These are phyloP conservation scores for Drosophila parthenogenetica DNA, from an alignment of 2,888 invertebrate species.

Conservation along the genomic window DNA sequence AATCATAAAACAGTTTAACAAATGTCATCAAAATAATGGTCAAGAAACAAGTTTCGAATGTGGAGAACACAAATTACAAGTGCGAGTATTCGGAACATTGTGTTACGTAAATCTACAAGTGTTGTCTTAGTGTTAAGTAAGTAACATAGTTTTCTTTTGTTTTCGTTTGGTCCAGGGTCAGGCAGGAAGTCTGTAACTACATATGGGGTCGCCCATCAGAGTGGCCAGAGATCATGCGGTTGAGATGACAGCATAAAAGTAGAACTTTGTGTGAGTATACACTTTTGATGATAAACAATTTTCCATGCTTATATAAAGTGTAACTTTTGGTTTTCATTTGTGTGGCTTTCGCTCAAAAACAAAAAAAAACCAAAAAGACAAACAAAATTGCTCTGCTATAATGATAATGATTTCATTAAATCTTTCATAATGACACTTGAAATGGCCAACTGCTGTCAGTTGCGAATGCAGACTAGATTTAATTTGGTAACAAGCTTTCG, in stretches of 20 bases:
- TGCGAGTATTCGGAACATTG: constrained; percentile 11
- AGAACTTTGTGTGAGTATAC: constrained; percentile 42
- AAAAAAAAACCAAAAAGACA: not conserved
- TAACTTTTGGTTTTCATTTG: not conserved
- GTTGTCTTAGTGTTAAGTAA: constrained; percentile 20
- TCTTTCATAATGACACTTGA: constrained; percentile 71
- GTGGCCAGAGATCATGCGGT: constrained; percentile 38
- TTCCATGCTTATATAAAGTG: constrained; percentile 53
- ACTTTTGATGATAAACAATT: constrained; percentile 13
- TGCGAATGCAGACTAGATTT: constrained; percentile 49
- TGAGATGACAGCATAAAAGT: constrained; percentile 39
- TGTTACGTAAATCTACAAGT: constrained; percentile 23
- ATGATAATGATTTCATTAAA: constrained; percentile 69
- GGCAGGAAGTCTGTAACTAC: constrained; percentile 25
- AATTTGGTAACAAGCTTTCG: constrained; percentile 76
- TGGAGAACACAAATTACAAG: constrained; percentile 34
- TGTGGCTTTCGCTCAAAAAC: constrained; percentile 55
- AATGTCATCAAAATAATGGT: constrained; percentile 56
- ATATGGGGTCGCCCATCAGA: constrained; percentile 25
- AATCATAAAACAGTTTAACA: constrained; percentile 50
- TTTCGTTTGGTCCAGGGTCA: constrained; percentile 12
- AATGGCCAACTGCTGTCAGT: constrained; percentile 42
- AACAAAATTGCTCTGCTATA: constrained; percentile 43
- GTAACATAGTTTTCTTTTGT: constrained; percentile 9
- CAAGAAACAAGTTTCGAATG: constrained; percentile 59